These are phyloP conservation scores for Taxidea taxus DNA, from an alignment of 2,113 vertebrate genomes.

Conservation along the genomic window DNA sequence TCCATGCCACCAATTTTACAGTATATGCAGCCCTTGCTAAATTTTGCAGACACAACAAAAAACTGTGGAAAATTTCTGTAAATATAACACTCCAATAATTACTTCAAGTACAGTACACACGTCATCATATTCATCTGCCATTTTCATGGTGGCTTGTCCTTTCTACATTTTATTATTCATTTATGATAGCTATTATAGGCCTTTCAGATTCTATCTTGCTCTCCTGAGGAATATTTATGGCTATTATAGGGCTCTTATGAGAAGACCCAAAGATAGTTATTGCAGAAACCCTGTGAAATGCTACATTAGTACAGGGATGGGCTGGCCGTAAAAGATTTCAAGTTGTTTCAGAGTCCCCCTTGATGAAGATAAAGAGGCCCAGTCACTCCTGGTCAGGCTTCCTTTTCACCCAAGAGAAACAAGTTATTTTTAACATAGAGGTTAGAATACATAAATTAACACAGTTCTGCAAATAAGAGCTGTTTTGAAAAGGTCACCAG, in stretches of 20 bases:
- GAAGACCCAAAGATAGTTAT: constrained; percentile 86
- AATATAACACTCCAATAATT: constrained; percentile 84
- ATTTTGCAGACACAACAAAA: constrained; percentile 74
- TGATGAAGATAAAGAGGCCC: constrained; percentile 82
- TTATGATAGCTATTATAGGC: constrained; percentile 87
- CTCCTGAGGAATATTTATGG: constrained; percentile 88
- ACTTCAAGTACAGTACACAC: constrained; percentile 79
- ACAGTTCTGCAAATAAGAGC: constrained; percentile 61
- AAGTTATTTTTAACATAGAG: constrained; percentile 67
- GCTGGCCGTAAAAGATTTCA: constrained; percentile 83
- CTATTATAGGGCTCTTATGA: constrained; percentile 87
- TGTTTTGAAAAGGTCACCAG: constrained; percentile 60
- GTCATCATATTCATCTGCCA: constrained; percentile 85
- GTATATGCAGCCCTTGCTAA: constrained; percentile 52
- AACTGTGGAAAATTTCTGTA: constrained; percentile 81
- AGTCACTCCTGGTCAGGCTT: constrained; percentile 71
- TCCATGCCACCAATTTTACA: constrained; percentile 58
- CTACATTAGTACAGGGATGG: constrained; percentile 82
- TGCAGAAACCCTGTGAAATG: constrained; percentile 84
- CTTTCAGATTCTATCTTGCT: constrained; percentile 85
- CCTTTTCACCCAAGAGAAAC: constrained; percentile 71
- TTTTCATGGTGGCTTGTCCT: constrained; percentile 87
- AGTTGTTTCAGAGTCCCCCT: constrained; percentile 82
- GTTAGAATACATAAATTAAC: constrained; percentile 68
- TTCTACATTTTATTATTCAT: constrained; percentile 89